Percentiles rank a stretch among this genome's conserved stretches.
Conservation (phyloP, 2,113 vertebrate genomes). For the Anolis sagrei region DNA sequence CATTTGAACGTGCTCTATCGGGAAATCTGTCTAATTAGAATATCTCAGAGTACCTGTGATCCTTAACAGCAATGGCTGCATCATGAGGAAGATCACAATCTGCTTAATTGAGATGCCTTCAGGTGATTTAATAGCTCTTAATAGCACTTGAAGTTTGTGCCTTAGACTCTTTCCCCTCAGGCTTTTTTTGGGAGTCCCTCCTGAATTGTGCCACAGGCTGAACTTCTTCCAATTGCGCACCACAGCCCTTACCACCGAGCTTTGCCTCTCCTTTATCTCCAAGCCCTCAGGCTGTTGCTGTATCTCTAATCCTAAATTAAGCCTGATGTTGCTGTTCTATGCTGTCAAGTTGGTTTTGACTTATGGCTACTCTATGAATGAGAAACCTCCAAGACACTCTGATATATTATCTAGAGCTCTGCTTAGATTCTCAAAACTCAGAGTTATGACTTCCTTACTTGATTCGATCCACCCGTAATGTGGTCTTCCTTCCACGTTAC, state of each 20-base stretch:
- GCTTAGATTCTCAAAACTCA: too few relatives aligned
- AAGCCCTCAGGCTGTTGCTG: background rate
- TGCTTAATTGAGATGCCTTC: slow-evolving; percentile 74
- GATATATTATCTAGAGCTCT: too few relatives aligned
- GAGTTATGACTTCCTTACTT: too few relatives aligned
- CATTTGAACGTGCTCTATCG: slow-evolving; percentile 61
- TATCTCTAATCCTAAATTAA: background rate
- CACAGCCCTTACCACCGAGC: background rate
- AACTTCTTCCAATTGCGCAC: background rate
- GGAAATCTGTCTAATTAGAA: slow-evolving; percentile 66
- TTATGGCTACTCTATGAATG: too few relatives aligned
- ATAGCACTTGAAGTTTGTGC: slow-evolving; percentile 39
- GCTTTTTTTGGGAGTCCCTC: slow-evolving; percentile 65
- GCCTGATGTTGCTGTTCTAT: background rate
- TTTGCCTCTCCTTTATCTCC: background rate
- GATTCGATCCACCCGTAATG: too few relatives aligned
- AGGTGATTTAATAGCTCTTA: slow-evolving; percentile 63
- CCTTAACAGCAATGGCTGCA: slow-evolving; percentile 72
- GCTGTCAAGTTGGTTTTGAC: too few relatives aligned
- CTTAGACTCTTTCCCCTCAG: slow-evolving; percentile 18
- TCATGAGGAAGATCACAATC: slow-evolving; percentile 72
- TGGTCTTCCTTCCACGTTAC: too few relatives aligned
- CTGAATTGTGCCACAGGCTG: slow-evolving; percentile 69
- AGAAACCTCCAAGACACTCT: too few relatives aligned
- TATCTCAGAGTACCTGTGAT: slow-evolving; percentile 64